Evolutionary conservation across 2,797 vertebrate species (phyloP), one percentile per base, ranked within the genome.

Genomic region (Pitangus sulphuratus): DNA sequence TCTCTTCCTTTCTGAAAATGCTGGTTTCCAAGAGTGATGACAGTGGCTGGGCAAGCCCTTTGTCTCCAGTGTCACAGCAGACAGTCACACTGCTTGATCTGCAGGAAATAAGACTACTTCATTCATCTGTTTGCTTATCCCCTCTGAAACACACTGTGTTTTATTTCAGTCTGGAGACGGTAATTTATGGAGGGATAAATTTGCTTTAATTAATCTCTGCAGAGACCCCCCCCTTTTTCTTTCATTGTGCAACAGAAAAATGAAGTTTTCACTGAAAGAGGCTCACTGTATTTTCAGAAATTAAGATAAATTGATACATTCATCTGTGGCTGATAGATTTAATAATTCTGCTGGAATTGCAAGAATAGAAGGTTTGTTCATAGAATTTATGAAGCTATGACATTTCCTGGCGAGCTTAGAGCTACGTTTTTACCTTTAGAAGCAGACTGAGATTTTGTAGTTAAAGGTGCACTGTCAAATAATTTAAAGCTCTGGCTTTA

Each of bases 281-380:
- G 60, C 69, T 89, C 90, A 83, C 86, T 95, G 89, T 96, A 94
- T 97, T 97, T 97, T 95, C 96, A 96, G 97, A 97, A 98, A 97
- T 98, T 96, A 97, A 97, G 97, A 98, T 97, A 96, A 97, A 97
- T 96, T 96, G 93, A 91, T 97, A 97, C 51, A 81, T 97, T 97
- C 89, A 77, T 95, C 80, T 90, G 78, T 91, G 84, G 81, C 91
- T 96, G 81, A 97, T 95, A 91, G 96, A 97, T 97, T 89, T 94
- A 96, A 97, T 97, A 97, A 97, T 95, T 96, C 85, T 95, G 90
- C 86, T 93, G 89, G 93, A 95, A 96, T 90, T 94, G 93, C 89
- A 95, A 97, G 92, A 95, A 96, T 95, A 95, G 87, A 72, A 91
- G 94, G 91, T 95, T 96, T 97, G 85, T 97, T 96, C 94, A 54